Conservation (phyloP, 2,888 invertebrate genomes). For the Keiferia lycopersicella region DNA sequence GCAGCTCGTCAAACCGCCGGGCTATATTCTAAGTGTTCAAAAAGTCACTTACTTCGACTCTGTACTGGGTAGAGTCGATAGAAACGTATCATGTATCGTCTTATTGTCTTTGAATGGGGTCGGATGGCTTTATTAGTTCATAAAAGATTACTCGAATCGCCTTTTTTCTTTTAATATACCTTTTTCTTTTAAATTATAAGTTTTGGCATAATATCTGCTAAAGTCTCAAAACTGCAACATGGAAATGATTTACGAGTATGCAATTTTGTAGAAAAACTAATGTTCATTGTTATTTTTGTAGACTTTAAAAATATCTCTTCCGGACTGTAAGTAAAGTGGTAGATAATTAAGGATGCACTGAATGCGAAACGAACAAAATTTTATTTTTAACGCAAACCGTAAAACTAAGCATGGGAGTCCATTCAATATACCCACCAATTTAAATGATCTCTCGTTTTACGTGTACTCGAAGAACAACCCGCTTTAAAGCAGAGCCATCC, state of each 20-base stretch:
- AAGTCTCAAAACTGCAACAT: too few relatives aligned
- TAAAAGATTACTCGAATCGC: slow-evolving; percentile 24
- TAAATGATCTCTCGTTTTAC: neutral
- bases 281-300: too few relatives aligned
- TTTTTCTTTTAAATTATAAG: too few relatives aligned
- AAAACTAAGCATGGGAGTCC: slow-evolving; percentile 25
- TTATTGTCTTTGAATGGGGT: slow-evolving; percentile 28
- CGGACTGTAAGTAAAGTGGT: too few relatives aligned
- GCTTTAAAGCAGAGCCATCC: neutral
- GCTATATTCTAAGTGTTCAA: too few relatives aligned
- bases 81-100: slow-evolving; percentile 22
- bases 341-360: neutral
- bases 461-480: neutral
- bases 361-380: slow-evolving; percentile 20
- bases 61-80: slow-evolving; percentile 2
- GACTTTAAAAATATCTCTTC: too few relatives aligned
- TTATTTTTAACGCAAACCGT: slow-evolving; percentile 27
- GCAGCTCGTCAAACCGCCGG: too few relatives aligned
- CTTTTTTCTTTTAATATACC: slow-evolving; percentile 20
- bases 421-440: slow-evolving; percentile 25
- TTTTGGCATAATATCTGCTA: too few relatives aligned
- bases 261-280: too few relatives aligned
- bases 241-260: too few relatives aligned
- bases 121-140: slow-evolving; percentile 28
- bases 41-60: neutral